These are phyloP conservation scores for Pangasius larnaudii DNA, from an alignment of 2,797 vertebrate genomes.

Conservation along the genomic window DNA sequence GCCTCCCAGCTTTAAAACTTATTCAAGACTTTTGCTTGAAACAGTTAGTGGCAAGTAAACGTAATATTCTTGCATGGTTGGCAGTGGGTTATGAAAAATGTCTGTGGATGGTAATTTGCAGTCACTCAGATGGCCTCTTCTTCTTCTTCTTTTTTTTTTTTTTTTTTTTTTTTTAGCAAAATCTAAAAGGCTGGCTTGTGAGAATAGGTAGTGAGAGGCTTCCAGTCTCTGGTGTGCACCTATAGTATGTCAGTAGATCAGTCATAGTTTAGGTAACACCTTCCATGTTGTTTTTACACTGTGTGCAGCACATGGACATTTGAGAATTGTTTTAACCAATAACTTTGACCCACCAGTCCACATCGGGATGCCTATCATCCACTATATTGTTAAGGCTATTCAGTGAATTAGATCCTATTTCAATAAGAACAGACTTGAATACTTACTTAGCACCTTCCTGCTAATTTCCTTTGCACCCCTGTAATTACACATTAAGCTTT, in stretches of 20 bases:
- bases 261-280: background rate
- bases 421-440: background rate
- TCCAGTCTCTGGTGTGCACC: background rate
- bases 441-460: background rate
- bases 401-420: background rate
- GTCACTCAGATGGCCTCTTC: background rate
- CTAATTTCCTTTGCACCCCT: background rate
- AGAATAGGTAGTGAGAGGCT: background rate
- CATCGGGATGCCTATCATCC: background rate
- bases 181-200: background rate
- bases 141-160: too few relatives aligned
- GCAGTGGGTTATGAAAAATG: background rate
- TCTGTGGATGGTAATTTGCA: background rate
- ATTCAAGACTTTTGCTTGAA: background rate
- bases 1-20: background rate
- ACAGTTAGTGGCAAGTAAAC: background rate
- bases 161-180: background rate
- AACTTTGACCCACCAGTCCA: background rate
- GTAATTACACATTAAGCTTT: slow-evolving; percentile 6
- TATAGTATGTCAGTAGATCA: background rate
- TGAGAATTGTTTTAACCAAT: background rate
- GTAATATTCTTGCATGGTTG: background rate
- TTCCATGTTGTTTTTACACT: background rate
- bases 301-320: background rate
- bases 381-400: background rate